These are phyloP conservation scores for Aphrocallistes beatrix DNA, from an alignment of 37 sponge, comb jelly and placozoan genomes.

Conservation along the genomic window DNA sequence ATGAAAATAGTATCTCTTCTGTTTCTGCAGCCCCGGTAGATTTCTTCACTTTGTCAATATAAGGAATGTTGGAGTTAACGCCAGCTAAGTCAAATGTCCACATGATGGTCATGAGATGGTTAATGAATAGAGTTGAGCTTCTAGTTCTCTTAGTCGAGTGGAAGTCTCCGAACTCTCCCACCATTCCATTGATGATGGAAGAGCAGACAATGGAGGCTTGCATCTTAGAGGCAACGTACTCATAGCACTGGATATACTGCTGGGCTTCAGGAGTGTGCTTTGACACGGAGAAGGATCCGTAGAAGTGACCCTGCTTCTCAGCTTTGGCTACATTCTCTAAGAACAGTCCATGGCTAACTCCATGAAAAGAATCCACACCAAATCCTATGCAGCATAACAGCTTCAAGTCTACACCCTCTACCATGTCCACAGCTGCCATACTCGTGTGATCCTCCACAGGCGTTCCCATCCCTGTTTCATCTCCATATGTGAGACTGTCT, in stretches of 20 bases:
- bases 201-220: slow-evolving; percentile 54
- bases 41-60: slow-evolving; percentile 23
- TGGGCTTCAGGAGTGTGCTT: slow-evolving; percentile 35
- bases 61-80: slow-evolving; percentile 35
- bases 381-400: slow-evolving; percentile 49
- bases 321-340: slow-evolving; percentile 51
- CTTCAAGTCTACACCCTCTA: slow-evolving; percentile 26
- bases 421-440: slow-evolving; percentile 35
- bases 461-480: slow-evolving; percentile 47
- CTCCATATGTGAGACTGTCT: slow-evolving; percentile 55
- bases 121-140: slow-evolving; percentile 48
- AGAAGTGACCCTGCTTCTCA: slow-evolving; percentile 34
- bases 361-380: slow-evolving; percentile 67
- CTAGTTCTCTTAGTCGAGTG: slow-evolving; percentile 43
- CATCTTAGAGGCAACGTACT: slow-evolving; percentile 37
- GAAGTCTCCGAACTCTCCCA: slow-evolving; percentile 48
- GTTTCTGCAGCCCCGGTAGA: slow-evolving; percentile 24
- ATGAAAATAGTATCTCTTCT: slow-evolving; percentile 14
- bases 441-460: slow-evolving; percentile 53
- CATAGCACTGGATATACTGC: slow-evolving; percentile 41
- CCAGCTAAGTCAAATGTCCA: slow-evolving; percentile 43
- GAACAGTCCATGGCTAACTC: slow-evolving; percentile 54
- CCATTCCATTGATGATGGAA: slow-evolving; percentile 44
- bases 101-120: slow-evolving; percentile 52
- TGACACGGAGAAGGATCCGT: slow-evolving; percentile 46